These are phyloP conservation scores for Theristus sp. DNA, from an alignment of 2,888 invertebrate species.

Conservation along the genomic window DNA sequence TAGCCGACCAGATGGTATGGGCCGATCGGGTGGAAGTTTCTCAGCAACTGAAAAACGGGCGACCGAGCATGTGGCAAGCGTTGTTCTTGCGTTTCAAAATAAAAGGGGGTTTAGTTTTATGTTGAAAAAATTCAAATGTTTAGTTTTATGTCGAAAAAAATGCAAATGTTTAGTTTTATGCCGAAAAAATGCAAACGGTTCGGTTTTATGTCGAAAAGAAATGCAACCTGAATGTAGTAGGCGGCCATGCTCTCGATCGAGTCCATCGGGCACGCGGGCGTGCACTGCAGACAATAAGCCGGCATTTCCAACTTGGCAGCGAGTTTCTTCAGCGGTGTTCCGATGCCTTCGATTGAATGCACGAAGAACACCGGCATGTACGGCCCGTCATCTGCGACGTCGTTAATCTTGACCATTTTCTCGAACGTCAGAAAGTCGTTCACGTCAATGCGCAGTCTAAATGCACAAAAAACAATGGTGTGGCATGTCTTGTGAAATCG, in stretches of 20 bases:
- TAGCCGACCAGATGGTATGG: constrained; percentile 75
- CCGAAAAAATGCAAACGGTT: background rate
- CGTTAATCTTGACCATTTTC: constrained; percentile 44
- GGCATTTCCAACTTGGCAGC: constrained; percentile 56
- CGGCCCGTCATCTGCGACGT: constrained; percentile 8
- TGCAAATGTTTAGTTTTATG: too few species aligned
- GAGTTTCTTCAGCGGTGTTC: constrained; percentile 47
- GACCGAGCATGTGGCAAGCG: too few species aligned
- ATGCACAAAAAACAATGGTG: background rate
- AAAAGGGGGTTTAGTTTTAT: too few species aligned
- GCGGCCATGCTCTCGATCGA: constrained; percentile 52
- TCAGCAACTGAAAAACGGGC: constrained; percentile 41
- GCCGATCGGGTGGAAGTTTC: constrained; percentile 50
- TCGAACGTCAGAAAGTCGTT: constrained; percentile 54
- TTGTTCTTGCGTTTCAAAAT: too few species aligned
- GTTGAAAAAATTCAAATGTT: background rate
- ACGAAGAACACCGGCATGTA: constrained; percentile 34
- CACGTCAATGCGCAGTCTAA: constrained; percentile 14
- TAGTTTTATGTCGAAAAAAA: too few species aligned
- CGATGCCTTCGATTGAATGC: constrained; percentile 71
- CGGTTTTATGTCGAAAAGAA: background rate
- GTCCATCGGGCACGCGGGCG: constrained; percentile 50
- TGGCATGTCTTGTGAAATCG: constrained; percentile 1
- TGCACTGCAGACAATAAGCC: constrained; percentile 77
- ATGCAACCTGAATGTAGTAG: constrained; percentile 18